Base-by-base conservation (phyloP, 2,113 vertebrate genomes). In the Dascyllus trimaculatus region DNA sequence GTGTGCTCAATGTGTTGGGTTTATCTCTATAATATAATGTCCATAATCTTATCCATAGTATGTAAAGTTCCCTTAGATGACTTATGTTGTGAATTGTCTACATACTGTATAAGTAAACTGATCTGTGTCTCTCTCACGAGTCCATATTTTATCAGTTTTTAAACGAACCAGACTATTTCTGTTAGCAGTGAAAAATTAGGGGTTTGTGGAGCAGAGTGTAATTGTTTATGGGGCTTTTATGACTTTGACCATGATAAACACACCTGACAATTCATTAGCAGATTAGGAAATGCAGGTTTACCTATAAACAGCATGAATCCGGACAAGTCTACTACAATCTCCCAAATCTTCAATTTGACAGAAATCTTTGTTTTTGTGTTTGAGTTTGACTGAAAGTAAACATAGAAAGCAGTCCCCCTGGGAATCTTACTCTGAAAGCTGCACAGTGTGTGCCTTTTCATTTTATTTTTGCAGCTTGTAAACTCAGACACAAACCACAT, bases 341-440 rank as follows among this genome's bases (percentile, higher is more conserved):
- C 1, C 14, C 5, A 13, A 61, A 32, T 24, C 29, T 15, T 56
- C 10, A 11, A 5, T 57, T 11, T 51, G 25, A 46, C 56, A 24
- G 25, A 71, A 14, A 22, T 13, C 14, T 43, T 52, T n/a, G 48
- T 26, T 68, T 21, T 25, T 73, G 21, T 19, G 18, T 49, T 62
- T 56, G 22, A n/a, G 11, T 51, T 51, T 51, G 48, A 51, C 48
- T 22, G n/a, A 22, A 43, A 32, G 38, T 29, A 49, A 79, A 64
- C 40, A 22, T 18, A 21, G 11, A 43, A n/a, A 57, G 40, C 11
- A 49, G 1, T 57, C 48, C 32, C 11, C 17, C 71, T n/a, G 32
- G 3, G 45, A 49, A 24, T 51, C 10, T 19, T 6, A 18, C 43
- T 22, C 46, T 69, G 24, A 70, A 45, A 57, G 56, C 19, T 22